Base-by-base conservation (phyloP, 2,113 vertebrate genomes). In the Tragelaphus buxtoni region DNA sequence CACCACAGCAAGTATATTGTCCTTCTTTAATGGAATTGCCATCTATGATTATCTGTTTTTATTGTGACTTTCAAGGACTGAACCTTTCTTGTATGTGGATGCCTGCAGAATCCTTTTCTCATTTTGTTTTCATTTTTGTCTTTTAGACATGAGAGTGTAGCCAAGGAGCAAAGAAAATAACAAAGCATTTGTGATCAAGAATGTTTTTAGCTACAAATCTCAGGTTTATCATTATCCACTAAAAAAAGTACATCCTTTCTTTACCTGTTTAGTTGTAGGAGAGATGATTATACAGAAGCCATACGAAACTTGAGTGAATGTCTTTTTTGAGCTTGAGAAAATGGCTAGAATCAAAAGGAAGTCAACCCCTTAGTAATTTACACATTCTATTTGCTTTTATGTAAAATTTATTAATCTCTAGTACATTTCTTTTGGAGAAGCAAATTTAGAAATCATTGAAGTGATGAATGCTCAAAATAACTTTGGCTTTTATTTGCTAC, bases 371-470 rank as follows among this genome's bases (percentile, higher is more conserved):
- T 76, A 94, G 9, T 56, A 84, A 85, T 92, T 79, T 90, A 85
- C 81, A 88, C 88, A 55, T 98, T 85, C 45, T 35, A 60, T 96
- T 97, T 63, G 93, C 95, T 97, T 96, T 87, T 55, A 39, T 82
- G n/a, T 32, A 94, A 97, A 95, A 97, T 90, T 20, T 96, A 76
- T 90, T 96, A 94, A 81, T 87, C 22, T 81, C 5, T 28, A 24
- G 7, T 85, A 77, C 18, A 82, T 88, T 90, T 90, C 45, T 90
- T 90, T 90, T 80, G 74, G 18, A 80, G 91, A 90, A 90, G 12
- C 10, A 90, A 76, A 79, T 90, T 93, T 95, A 86, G 49, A 92
- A 60, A 74, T 92, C 12, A 85, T 72, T 92, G 53, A 87, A 96
- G 10, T 86, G 42, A 72, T 61, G 60, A 89, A 28, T 42, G 28